Conservation (phyloP, 30 jellyfish, hydroid and myxozoan species). For the Aurelia aurita region DNA sequence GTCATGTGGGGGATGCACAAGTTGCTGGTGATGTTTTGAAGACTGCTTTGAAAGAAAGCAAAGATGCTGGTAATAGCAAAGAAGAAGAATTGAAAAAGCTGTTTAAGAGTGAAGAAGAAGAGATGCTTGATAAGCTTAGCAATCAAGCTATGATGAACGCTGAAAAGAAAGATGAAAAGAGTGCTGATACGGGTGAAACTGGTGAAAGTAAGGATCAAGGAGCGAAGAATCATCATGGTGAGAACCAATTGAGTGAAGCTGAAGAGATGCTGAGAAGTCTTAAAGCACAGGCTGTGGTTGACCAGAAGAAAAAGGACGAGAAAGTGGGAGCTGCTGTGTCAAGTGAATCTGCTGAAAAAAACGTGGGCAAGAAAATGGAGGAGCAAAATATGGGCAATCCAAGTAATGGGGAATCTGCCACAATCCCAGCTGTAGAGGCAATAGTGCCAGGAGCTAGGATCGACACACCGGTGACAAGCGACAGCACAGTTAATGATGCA, state of each 20-base stretch:
- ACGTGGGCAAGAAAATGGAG: not conserved
- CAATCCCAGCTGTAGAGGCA: slow-evolving; percentile 4
- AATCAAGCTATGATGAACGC: not conserved
- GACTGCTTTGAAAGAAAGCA: too few species aligned
- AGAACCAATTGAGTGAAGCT: not conserved
- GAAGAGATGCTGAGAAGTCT: not conserved
- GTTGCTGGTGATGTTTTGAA: too few species aligned
- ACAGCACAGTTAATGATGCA: not conserved
- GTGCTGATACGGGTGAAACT: not conserved
- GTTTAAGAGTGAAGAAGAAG: not conserved
- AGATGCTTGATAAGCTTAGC: not conserved
- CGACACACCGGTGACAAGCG: not conserved
- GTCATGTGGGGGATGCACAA: too few species aligned
- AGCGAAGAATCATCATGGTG: not conserved
- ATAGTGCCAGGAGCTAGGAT: slow-evolving; percentile 23
- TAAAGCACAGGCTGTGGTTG: too few species aligned
- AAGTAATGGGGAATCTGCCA: not conserved
- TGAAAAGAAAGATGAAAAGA: not conserved
- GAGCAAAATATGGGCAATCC: not conserved
- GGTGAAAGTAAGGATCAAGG: not conserved
- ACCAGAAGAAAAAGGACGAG: not conserved
- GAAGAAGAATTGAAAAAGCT: too few species aligned
- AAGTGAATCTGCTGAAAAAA: not conserved
- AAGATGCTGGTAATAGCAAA: too few species aligned
- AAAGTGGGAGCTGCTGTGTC: not conserved